Evolutionary conservation across 2,797 vertebrate genomes (phyloP).

Genomic region (Neoniphon sammara): DNA sequence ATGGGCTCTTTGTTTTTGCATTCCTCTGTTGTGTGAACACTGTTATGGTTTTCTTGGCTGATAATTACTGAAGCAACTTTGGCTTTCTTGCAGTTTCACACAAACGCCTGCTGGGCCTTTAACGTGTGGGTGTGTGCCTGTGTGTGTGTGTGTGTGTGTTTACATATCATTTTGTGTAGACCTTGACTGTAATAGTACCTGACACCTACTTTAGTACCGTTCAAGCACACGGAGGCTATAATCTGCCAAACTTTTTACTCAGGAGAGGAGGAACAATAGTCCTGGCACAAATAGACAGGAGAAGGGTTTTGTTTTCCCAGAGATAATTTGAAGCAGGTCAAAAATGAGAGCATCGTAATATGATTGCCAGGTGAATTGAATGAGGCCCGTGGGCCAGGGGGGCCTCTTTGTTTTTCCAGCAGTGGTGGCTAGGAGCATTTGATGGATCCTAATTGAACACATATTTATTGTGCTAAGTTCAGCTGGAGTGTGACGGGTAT

Average conservation of each 20-base stretch:
- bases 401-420: slow-evolving; percentile 77
- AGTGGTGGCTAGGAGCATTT: slow-evolving; percentile 67
- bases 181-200: slow-evolving; percentile 77
- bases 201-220: slow-evolving; percentile 78
- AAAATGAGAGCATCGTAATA: slow-evolving; percentile 70
- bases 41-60: slow-evolving; percentile 79
- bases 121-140: slow-evolving; percentile 32
- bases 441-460: slow-evolving; percentile 77
- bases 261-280: slow-evolving; percentile 67
- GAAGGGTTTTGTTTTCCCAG: slow-evolving; percentile 73
- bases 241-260: slow-evolving; percentile 76
- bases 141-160: slow-evolving; percentile 20
- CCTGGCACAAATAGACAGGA: slow-evolving; percentile 59
- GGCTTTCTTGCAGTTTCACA: slow-evolving; percentile 51
- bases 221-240: slow-evolving; percentile 73
- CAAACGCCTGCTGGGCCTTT: slow-evolving; percentile 66
- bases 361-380: slow-evolving; percentile 78
- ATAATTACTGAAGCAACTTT: slow-evolving; percentile 79
- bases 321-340: slow-evolving; percentile 78
- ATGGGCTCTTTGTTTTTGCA: slow-evolving; percentile 82
- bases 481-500: slow-evolving; percentile 74
- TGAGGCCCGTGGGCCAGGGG: slow-evolving; percentile 56
- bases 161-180: slow-evolving; percentile 49
- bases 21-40: slow-evolving; percentile 79
- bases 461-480: slow-evolving; percentile 79